Percentiles rank a stretch among this genome's conserved stretches.
phyloP scores from a whole-genome alignment of 2,113 vertebrate genomes.

The Brachypodius melanocephalos region DNA sequence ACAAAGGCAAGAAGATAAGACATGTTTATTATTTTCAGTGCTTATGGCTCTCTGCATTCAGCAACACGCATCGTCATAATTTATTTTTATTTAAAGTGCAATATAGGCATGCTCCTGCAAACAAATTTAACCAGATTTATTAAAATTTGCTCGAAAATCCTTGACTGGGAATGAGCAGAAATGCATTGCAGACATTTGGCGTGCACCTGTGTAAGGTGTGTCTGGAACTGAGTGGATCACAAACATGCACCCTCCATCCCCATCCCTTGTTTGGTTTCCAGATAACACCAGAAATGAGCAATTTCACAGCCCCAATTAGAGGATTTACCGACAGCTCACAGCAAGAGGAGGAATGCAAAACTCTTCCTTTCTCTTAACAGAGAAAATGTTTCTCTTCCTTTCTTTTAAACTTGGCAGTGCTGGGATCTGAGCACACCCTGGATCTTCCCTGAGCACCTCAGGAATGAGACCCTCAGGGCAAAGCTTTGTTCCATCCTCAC shows the following conservation, averaged over 20 bases:
- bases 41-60: neutral
- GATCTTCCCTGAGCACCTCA: neutral
- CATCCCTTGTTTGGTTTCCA: neutral
- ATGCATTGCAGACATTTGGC: neutral
- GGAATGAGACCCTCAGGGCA: neutral
- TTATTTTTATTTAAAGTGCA: neutral
- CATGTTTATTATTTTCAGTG: neutral
- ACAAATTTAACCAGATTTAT: neutral
- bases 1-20: neutral
- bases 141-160: neutral
- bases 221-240: accelerated
- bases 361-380: neutral
- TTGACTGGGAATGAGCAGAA: neutral
- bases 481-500: neutral
- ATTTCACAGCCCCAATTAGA: neutral
- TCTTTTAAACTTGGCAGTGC: neutral
- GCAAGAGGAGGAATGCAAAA: neutral
- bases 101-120: neutral
- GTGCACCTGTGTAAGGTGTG: neutral
- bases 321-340: neutral
- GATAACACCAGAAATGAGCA: neutral
- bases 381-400: no score
- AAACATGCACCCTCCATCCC: neutral
- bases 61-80: neutral
- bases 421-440: neutral